Percentiles rank a stretch among this genome's conserved stretches.
phyloP scores from a whole-genome alignment of 2,888 invertebrate genomes.

The Epirrhoe alternata region DNA sequence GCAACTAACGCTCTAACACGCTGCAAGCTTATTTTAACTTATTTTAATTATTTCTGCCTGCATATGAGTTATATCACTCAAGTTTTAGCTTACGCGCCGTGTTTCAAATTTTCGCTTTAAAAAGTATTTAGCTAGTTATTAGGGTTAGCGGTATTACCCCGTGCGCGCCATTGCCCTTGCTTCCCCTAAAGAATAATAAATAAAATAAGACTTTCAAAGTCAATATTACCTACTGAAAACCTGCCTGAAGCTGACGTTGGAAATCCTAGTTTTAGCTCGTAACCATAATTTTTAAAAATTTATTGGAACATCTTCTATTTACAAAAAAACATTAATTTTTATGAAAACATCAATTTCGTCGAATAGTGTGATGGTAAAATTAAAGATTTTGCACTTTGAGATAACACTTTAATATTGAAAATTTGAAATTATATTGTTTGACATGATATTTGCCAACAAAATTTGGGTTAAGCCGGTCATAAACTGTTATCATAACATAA shows the following conservation, averaged over 20 bases:
- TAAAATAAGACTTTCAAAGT: not conserved
- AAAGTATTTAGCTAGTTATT: too few species aligned
- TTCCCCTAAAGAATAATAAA: not conserved
- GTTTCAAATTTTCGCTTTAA: too few species aligned
- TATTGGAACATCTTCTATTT: constrained; percentile 4
- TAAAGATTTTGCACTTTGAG: constrained; percentile 32
- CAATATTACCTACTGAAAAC: not conserved
- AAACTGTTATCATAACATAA: constrained; percentile 68
- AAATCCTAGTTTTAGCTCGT: not conserved
- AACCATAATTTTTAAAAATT: not conserved
- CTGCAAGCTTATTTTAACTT: too few species aligned
- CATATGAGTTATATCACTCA: too few species aligned
- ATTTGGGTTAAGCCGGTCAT: constrained; percentile 67
- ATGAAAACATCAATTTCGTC: not conserved
- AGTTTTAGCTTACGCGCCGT: too few species aligned
- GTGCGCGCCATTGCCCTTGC: too few species aligned
- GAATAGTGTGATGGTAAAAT: not conserved
- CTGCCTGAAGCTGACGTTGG: not conserved
- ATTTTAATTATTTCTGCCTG: too few species aligned
- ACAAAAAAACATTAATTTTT: constrained; percentile 2
- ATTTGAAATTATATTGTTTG: constrained; percentile 41
- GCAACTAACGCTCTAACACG: too few species aligned
- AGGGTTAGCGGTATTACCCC: too few species aligned
- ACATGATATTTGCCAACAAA: constrained; percentile 48
- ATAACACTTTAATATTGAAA: constrained; percentile 37